These are phyloP conservation scores for Leucania comma DNA, from an alignment of 2,888 invertebrate species.

Conservation along the genomic window DNA sequence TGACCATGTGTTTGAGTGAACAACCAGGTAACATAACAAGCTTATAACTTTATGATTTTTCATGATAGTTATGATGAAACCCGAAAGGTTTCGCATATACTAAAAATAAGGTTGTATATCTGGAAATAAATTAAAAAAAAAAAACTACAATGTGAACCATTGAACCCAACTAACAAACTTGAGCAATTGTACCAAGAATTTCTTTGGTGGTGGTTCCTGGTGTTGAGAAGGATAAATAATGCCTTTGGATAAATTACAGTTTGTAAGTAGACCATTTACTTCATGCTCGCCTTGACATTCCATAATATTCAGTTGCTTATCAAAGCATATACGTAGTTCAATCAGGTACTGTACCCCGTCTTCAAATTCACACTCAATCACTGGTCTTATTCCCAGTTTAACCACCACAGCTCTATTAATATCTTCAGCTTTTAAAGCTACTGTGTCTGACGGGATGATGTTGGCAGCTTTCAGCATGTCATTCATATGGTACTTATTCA, in stretches of 20 bases:
- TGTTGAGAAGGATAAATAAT: slow-evolving; percentile 49
- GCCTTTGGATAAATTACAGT: slow-evolving; percentile 38
- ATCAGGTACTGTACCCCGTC: slow-evolving; percentile 91
- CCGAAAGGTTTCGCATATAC: no score
- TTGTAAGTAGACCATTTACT: slow-evolving; percentile 38
- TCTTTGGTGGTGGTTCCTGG: slow-evolving; percentile 25
- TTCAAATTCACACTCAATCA: slow-evolving; percentile 92
- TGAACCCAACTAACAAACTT: slow-evolving; percentile 60
- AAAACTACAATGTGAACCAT: slow-evolving; percentile 58
- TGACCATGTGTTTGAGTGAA: no score
- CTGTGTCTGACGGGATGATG: slow-evolving; percentile 84
- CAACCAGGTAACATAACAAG: no score
- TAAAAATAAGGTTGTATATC: no score
- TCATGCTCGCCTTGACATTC: slow-evolving; percentile 90
- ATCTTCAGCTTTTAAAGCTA: slow-evolving; percentile 55
- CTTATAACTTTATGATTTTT: no score
- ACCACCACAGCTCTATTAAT: slow-evolving; percentile 82
- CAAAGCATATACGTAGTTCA: slow-evolving; percentile 94
- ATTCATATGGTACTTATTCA: slow-evolving; percentile 91
- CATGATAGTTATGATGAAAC: no score
- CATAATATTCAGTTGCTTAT: slow-evolving; percentile 91
- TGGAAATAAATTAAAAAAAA: neutral
- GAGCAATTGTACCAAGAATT: slow-evolving; percentile 47
- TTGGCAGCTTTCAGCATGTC: slow-evolving; percentile 88
- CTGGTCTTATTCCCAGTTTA: slow-evolving; percentile 90